A percentile compares a stretch with the other conserved stretches of the same genome.
These are phyloP conservation scores for Podarcis cretensis DNA, from an alignment of 2,113 vertebrate genomes.

Conservation along the genomic window DNA sequence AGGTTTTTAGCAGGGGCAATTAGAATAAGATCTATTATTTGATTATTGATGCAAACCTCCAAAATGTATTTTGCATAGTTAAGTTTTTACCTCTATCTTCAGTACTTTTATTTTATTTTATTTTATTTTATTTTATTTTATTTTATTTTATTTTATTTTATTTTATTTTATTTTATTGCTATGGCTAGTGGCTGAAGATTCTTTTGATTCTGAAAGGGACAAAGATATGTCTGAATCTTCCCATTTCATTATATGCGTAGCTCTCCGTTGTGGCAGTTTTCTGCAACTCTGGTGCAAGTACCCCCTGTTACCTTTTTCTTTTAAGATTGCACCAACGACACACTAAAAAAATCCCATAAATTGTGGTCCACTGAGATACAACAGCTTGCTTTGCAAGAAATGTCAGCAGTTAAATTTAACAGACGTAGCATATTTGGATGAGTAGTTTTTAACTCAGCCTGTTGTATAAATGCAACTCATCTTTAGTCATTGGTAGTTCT, in stretches of 20 bases:
- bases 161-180: neutral
- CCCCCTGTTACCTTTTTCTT: neutral
- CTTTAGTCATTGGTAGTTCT: neutral
- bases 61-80: too few relatives aligned
- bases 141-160: neutral
- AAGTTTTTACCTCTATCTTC: too few relatives aligned
- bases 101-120: neutral
- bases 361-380: neutral
- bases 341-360: neutral
- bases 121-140: neutral
- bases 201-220: constrained; percentile 7
- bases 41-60: too few relatives aligned
- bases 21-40: too few relatives aligned
- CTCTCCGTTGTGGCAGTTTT: neutral
- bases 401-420: neutral
- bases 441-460: neutral
- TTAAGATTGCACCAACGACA: neutral
- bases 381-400: too few relatives aligned
- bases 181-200: neutral
- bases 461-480: neutral
- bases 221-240: neutral
- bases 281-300: too few relatives aligned
- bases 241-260: neutral
- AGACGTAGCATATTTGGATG: neutral
- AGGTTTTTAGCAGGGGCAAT: too few relatives aligned